Conservation (phyloP, 2,797 vertebrate genomes). For the Phoebastria nigripes region DNA sequence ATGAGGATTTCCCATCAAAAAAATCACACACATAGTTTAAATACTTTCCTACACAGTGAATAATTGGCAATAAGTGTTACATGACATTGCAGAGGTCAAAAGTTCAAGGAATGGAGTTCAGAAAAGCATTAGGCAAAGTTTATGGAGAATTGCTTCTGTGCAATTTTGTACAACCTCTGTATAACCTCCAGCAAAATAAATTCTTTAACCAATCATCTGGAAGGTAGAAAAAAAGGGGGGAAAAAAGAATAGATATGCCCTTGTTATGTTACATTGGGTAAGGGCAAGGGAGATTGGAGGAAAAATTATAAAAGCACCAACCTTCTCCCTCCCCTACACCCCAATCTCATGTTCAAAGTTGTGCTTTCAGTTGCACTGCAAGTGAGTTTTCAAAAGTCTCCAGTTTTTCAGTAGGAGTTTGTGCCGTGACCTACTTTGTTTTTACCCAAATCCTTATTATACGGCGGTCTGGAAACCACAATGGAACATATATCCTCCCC, state of each 20-base stretch:
- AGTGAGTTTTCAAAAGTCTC: background rate
- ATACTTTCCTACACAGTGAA: background rate
- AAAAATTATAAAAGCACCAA: too few species aligned
- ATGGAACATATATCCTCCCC: background rate
- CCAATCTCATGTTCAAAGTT: background rate
- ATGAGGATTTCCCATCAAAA: background rate
- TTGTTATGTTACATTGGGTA: background rate
- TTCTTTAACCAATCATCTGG: background rate
- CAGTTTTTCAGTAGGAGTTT: background rate
- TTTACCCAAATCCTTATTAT: background rate
- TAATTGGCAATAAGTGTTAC: background rate
- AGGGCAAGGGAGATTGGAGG: background rate
- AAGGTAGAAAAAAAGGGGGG: background rate
- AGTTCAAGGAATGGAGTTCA: background rate
- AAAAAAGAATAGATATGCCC: background rate
- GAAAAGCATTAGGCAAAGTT: background rate
- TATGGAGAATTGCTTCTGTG: background rate
- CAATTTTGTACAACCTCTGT: background rate
- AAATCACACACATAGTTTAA: background rate
- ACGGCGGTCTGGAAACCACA: background rate
- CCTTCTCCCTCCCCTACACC: too few species aligned
- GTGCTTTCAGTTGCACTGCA: background rate
- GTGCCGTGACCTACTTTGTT: background rate
- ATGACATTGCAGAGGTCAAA: background rate
- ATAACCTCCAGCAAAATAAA: background rate